Percentiles rank a stretch among this genome's conserved stretches.
Conservation (phyloP, 2,888 invertebrate genomes). For the Cantharis lateralis region DNA sequence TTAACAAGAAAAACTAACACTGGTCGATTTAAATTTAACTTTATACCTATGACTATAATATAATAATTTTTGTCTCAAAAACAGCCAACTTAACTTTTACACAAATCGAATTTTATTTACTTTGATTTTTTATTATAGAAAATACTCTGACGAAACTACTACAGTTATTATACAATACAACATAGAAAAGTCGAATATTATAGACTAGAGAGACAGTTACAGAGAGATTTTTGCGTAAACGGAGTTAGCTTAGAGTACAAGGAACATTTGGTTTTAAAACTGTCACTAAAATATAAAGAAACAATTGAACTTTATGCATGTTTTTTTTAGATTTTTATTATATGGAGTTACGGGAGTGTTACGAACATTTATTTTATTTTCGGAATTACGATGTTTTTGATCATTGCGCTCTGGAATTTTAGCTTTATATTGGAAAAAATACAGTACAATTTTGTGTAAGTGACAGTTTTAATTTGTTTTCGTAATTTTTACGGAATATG, state of each 20-base stretch:
- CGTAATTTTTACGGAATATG: not conserved
- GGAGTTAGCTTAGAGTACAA: conserved; percentile 8
- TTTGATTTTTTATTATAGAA: conserved; percentile 4
- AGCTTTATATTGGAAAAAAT: no score
- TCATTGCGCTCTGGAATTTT: no score
- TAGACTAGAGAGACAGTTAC: conserved; percentile 13
- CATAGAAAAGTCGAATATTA: conserved; percentile 21
- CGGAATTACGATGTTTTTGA: no score
- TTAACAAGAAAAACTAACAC: not conserved
- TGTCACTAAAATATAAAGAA: no score
- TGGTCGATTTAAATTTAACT: not conserved
- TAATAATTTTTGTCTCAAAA: not conserved
- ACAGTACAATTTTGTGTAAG: not conserved
- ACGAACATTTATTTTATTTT: no score
- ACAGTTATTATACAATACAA: conserved; percentile 15
- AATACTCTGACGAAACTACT: conserved; percentile 14
- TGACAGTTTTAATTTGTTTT: not conserved
- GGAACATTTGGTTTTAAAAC: not conserved
- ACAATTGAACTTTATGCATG: no score
- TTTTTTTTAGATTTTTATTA: no score
- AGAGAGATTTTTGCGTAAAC: conserved; percentile 11
- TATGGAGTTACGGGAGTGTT: no score
- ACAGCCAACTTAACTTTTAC: not conserved
- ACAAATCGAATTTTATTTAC: not conserved
- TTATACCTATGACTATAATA: not conserved